Percentiles rank a stretch among this genome's conserved stretches.
Evolutionary conservation across 2,888 invertebrate genomes (phyloP).

Genomic region (Siphlonurus alternatus): DNA sequence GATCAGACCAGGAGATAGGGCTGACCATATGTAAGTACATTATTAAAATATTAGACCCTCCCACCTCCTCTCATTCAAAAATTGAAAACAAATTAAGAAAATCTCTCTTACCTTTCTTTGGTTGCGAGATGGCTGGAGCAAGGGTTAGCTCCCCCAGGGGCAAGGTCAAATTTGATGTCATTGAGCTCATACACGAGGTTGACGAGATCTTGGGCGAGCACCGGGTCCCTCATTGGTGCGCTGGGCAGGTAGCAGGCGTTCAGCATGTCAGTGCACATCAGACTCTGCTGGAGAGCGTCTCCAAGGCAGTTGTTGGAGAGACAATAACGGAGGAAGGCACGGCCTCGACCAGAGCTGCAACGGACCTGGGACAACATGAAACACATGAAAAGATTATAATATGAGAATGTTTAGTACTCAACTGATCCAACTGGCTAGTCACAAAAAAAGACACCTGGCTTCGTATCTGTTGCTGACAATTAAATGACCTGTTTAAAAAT

Average conservation of each 20-base stretch:
- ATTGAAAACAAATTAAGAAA: too few relatives aligned
- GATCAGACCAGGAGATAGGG: too few relatives aligned
- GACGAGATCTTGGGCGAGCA: constrained; percentile 16
- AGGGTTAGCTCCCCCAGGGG: constrained; percentile 26
- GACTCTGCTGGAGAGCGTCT: constrained; percentile 27
- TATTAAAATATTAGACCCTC: too few relatives aligned
- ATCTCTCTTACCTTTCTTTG: constrained; percentile 24
- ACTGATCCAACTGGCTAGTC: too few relatives aligned
- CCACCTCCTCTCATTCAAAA: too few relatives aligned
- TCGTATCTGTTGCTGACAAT: too few relatives aligned
- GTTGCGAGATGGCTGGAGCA: constrained; percentile 28
- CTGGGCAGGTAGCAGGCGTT: constrained; percentile 15
- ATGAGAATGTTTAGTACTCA: too few relatives aligned
- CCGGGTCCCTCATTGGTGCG: constrained; percentile 6
- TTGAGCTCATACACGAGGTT: constrained; percentile 26
- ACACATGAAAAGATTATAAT: too few relatives aligned
- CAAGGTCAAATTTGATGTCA: constrained; percentile 27
- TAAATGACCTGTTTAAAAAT: too few relatives aligned
- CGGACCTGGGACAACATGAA: constrained; percentile 23
- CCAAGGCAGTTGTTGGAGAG: constrained; percentile 27
- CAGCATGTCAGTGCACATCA: constrained; percentile 20
- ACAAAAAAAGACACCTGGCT: too few relatives aligned
- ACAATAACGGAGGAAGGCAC: constrained; percentile 27
- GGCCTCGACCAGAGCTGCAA: constrained; percentile 25
- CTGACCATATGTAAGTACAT: too few relatives aligned